Base-by-base conservation (phyloP, 2,888 invertebrate species). In the Patella caerulea region DNA sequence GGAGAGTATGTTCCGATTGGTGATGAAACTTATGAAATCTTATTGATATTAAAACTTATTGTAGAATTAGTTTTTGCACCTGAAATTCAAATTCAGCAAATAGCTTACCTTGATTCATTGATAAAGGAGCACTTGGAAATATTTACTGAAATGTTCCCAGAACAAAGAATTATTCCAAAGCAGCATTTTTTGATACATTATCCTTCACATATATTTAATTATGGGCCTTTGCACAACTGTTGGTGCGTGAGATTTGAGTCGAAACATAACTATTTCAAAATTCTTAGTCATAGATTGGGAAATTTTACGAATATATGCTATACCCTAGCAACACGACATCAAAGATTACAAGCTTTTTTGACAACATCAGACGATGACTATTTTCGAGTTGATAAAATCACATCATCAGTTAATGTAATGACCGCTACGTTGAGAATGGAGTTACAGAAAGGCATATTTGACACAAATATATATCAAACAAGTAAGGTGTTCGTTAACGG, bases 201-300 rank as follows among this genome's bases (percentile, higher is more conserved):
- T 73, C 79, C 82, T 71, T 55, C 53, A 17, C 76, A 79, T n/a
- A 75, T 82, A 24, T 7, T 72, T n/a, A 45, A 69, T 45, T 82
- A 75, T 78, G 81, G 82, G 34, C 78, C 79, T 11, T 65, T 82
- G 65, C 34, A 72, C 15, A 19, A 71, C 12, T 19, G 72, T 24
- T 82, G 82, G 82, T 81, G 75, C 15, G 65, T 82, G 75, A 53
- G 81, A 17, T 82, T 82, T 76, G 79, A 82, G 56, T 71, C 52
- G 19, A 82, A 79, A 65, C 82, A 82, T 72, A 72, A 52, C 12
- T 82, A 75, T 69, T 82, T 82, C 71, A 82, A 82, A 71, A 17
- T 69, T 29, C 52, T 72, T 69, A 70, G 73, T 65, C 55, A 69
- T 53, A 29, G 19, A 15, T 29, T 54, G 12, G 34, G 71, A 45